These are phyloP conservation scores for Delichon dasypus DNA, from an alignment of 2,797 vertebrate species.

Conservation along the genomic window DNA sequence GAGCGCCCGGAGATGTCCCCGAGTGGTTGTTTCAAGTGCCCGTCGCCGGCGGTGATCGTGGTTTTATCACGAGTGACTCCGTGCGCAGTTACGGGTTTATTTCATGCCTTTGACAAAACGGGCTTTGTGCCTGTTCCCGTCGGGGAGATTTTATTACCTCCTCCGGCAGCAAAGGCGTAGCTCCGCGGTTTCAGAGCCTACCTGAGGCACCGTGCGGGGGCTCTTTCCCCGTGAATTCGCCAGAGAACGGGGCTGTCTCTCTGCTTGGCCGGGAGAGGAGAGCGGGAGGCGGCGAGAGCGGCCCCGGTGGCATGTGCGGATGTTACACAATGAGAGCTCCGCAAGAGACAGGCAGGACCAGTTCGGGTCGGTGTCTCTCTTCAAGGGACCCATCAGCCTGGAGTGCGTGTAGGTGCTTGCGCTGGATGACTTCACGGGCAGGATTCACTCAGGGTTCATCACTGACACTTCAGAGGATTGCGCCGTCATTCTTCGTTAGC, in stretches of 20 bases:
- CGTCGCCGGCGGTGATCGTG: background rate
- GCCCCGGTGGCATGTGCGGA: fast-evolving
- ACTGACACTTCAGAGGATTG: background rate
- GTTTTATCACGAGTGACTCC: background rate
- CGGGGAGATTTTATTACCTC: background rate
- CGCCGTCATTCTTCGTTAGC: background rate
- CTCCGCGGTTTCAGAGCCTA: fast-evolving
- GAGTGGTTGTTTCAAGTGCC: background rate
- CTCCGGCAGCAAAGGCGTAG: background rate
- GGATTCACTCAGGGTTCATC: background rate
- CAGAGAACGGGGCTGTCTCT: background rate
- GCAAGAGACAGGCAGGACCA: background rate
- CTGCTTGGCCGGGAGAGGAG: background rate
- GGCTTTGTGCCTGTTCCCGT: background rate
- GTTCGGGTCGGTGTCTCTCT: background rate
- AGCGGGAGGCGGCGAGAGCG: background rate
- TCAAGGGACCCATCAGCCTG: background rate
- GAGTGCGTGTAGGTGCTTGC: constrained; percentile 1
- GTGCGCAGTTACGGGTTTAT: fast-evolving
- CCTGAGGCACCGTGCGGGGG: fast-evolving
- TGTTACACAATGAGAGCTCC: background rate
- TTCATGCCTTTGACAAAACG: background rate
- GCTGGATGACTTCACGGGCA: background rate
- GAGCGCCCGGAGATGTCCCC: background rate
- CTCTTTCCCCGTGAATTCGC: fast-evolving